Evolutionary conservation across 2,888 invertebrate genomes (phyloP), one percentile per base, ranked within the genome.

Genomic region (Acholoe squamosa): DNA sequence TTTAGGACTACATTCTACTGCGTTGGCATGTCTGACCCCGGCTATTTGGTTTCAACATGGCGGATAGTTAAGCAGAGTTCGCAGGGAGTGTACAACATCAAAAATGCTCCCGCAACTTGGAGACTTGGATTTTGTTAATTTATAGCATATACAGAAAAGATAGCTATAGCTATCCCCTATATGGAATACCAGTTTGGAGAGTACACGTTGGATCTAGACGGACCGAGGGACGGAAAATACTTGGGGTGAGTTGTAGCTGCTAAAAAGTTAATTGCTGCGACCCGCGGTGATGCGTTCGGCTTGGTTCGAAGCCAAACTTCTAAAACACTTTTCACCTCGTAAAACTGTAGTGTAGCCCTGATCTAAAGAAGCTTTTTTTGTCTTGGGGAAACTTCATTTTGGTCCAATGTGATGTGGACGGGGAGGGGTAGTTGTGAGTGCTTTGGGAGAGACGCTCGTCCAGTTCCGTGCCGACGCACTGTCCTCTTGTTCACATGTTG

Each of bases 21-120:
- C 80, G 80, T 33, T n/a, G 10, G 80, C n/a, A 80, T 80, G 80
- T 80, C 80, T 80, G 80, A 80, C 80, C 80, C 80, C 80, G 52
- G 86, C 86, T 25, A 86, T 54, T 52, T 28, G 86, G 86, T 86
- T 86, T 86, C 86, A 86, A 86, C 86, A 86, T 86, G 86, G 86
- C 86, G 54, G 86, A 52, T 86, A 86, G 86, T 86, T 86, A 86
- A 56, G n/a, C 54, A 28, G 22, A 86, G 54, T 86, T 86, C n/a
- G 56, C 54, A 28, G 86, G 86, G 86, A 86, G 86, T 86, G 56
- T 54, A 86, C 43, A 51, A 51, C 56, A 86, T 56, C 86, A 28
- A 86, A 86, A 52, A 86, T 86, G 86, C 86, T 86, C 86, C 86
- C 86, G 52, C 54, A 54, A 25, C 52, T 56, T 86, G 33, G 25